These are phyloP conservation scores for Mionectes macconnelli DNA, from an alignment of 2,113 vertebrate genomes.

Conservation along the genomic window DNA sequence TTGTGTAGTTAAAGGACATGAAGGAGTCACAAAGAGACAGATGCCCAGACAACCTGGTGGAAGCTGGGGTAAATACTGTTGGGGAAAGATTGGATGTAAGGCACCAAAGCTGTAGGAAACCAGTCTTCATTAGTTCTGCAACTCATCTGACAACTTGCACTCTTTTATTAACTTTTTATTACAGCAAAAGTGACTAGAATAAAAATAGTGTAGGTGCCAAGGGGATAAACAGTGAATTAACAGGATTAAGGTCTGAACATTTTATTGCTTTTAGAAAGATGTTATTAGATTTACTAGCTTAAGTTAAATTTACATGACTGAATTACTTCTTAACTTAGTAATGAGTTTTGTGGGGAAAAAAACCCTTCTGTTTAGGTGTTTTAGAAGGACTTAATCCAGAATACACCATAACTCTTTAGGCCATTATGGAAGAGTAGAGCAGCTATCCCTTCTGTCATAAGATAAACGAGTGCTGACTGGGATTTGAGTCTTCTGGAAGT, in stretches of 20 bases:
- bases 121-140: conserved; percentile 2
- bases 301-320: conserved; percentile 37
- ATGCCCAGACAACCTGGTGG: background rate
- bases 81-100: background rate
- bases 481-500: background rate
- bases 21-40: background rate
- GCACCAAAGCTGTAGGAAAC: background rate
- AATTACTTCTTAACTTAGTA: conserved; percentile 42
- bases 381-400: background rate
- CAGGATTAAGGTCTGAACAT: conserved; percentile 48
- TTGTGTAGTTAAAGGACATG: background rate
- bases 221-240: conserved; percentile 60
- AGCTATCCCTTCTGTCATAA: background rate
- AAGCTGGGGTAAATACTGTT: background rate
- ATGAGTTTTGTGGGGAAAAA: conserved; percentile 5
- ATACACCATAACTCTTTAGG: background rate
- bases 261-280: conserved; percentile 56
- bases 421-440: background rate
- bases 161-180: conserved; percentile 49
- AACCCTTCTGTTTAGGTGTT: background rate
- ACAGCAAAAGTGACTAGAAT: background rate
- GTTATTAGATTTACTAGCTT: conserved; percentile 54
- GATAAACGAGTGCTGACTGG: background rate
- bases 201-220: conserved; percentile 52
- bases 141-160: background rate